Percentiles rank a stretch among this genome's conserved stretches.
phyloP scores from a whole-genome alignment of 2,888 invertebrate species.

The Drosophila sordidapex region DNA sequence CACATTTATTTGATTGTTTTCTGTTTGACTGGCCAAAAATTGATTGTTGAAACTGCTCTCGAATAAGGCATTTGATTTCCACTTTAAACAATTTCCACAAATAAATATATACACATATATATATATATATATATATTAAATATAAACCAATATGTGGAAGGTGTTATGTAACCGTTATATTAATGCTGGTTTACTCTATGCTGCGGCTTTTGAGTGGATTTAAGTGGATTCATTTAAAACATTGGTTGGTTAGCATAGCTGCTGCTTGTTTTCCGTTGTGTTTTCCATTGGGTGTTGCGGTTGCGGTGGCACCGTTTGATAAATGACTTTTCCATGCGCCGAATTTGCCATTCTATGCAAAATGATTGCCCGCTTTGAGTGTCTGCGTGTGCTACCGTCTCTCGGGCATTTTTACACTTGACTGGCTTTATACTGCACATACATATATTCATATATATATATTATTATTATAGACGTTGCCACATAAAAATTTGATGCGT shows the following conservation, averaged over 20 bases:
- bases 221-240: constrained; percentile 78
- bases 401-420: constrained; percentile 58
- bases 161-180: constrained; percentile 7
- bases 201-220: constrained; percentile 64
- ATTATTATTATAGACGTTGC: constrained; percentile 16
- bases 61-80: constrained; percentile 15
- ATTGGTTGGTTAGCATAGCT: constrained; percentile 43
- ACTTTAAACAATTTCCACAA: constrained; percentile 2
- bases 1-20: constrained; percentile 33
- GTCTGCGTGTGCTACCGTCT: background rate
- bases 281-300: constrained; percentile 53
- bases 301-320: constrained; percentile 60
- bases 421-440: constrained; percentile 56
- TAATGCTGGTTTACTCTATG: constrained; percentile 38
- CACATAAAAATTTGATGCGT: constrained; percentile 47
- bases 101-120: background rate
- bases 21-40: constrained; percentile 18
- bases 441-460: constrained; percentile 2
- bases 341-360: constrained; percentile 57
- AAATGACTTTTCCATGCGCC: constrained; percentile 76
- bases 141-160: constrained; percentile 6
- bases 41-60: constrained; percentile 20
- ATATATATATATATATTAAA: background rate
- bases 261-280: constrained; percentile 34
- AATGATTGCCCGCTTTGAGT: constrained; percentile 49